Base-by-base conservation (phyloP, 2,113 vertebrate genomes). In the Larimichthys polyactis region DNA sequence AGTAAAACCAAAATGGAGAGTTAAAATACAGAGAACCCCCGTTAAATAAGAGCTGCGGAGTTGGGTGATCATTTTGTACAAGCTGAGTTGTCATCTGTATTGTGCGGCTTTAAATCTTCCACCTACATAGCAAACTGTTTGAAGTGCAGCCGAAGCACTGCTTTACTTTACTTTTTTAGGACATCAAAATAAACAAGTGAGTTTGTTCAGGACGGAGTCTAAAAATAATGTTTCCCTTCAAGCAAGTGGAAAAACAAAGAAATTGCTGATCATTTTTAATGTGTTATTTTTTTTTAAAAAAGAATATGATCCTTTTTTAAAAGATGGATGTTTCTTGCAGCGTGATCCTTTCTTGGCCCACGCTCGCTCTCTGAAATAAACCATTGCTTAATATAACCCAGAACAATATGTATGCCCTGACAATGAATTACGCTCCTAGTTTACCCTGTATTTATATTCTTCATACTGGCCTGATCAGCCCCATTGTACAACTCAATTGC, bases 401-500 rank as follows among this genome's bases (percentile, higher is more conserved):
- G 83, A 82, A 90, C 71, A 90, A 77, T 85, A 75, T 59, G 63
- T 64, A 48, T 68, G 14, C 72, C 58, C 75, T 76, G 82, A 90
- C 86, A 84, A 20, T 91, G 60, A 92, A 75, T 83, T 36, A 90
- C 83, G 74, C 52, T 85, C 60, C 75, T 44, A 59, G 62, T 86
- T 89, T 82, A 74, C 48, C 19, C 36, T 72, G 32, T 46, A 81
- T 90, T 85, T 85, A 84, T 62, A 84, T 75, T 40, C 67, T 66
- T 82, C 65, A 86, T 76, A 16, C 62, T 78, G 71, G 73, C 68
- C 76, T 62, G 70, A 86, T 92, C 66, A 48, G 68, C 22, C 55
- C 57, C 81, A 67, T 87, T 92, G 83, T 89, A 67, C 80, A 44
- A 74, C 79, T 89, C 83, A 79, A 80, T 89, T 85, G 65, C 68